A percentile compares a stretch with the other conserved stretches of the same genome.
Conservation (phyloP, 2,113 vertebrate genomes). For the Tamias sibiricus region DNA sequence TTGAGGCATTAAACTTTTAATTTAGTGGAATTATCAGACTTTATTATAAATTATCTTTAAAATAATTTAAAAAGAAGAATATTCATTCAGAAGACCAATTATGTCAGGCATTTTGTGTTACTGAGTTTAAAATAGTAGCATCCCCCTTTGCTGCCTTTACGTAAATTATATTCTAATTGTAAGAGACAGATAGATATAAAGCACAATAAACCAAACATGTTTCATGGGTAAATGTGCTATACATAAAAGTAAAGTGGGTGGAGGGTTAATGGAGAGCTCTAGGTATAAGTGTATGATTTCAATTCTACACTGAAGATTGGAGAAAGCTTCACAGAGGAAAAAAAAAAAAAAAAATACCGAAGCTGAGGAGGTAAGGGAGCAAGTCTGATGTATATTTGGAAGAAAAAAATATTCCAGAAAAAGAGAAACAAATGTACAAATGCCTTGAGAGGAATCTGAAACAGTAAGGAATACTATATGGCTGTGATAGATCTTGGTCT, state of each 20-base stretch:
- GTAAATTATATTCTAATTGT: neutral
- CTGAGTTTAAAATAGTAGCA: neutral
- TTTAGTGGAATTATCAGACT: neutral
- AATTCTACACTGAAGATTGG: neutral
- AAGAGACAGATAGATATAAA: constrained; percentile 16
- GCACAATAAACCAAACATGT: neutral
- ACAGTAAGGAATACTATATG: neutral
- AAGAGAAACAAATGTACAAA: neutral
- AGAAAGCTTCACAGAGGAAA: neutral
- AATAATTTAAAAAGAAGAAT: neutral
- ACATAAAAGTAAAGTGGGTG: neutral
- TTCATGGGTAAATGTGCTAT: neutral
- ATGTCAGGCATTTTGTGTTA: neutral
- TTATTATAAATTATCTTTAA: neutral
- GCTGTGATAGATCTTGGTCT: neutral
- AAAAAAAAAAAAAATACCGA: neutral
- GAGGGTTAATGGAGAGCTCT: neutral
- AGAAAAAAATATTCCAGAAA: neutral
- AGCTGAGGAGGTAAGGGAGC: neutral
- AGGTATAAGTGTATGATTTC: neutral
- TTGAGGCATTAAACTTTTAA: neutral
- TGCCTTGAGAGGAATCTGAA: neutral
- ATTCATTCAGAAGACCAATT: neutral
- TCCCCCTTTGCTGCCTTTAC: neutral
- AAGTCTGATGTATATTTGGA: neutral